Conservation (phyloP, 2,113 vertebrate species). For the Cygnus atratus region DNA sequence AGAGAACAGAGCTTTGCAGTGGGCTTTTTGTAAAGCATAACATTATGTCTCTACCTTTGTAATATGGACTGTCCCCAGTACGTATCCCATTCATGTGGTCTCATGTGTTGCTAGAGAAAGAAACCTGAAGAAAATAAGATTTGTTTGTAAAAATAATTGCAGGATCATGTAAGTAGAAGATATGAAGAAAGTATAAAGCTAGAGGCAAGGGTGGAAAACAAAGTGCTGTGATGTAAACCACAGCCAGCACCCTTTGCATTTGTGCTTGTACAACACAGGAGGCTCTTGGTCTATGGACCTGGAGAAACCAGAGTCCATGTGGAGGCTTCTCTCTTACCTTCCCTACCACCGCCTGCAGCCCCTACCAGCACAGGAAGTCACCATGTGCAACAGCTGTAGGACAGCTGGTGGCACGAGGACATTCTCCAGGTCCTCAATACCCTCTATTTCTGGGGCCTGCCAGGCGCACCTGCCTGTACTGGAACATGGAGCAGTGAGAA, state of each 20-base stretch:
- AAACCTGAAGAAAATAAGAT: neutral
- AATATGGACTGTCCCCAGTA: too few relatives aligned
- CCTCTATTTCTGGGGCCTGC: neutral
- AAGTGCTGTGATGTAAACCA: neutral
- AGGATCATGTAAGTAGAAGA: neutral
- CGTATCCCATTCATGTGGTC: accelerated
- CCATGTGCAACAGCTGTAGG: neutral
- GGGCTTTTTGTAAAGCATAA: neutral
- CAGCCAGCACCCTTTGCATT: neutral
- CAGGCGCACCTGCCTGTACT: neutral
- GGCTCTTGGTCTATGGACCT: neutral
- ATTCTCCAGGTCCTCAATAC: neutral
- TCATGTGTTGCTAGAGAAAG: neutral
- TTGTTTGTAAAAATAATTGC: neutral
- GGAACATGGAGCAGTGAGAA: neutral
- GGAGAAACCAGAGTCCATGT: neutral
- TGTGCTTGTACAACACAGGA: neutral
- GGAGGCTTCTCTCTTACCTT: neutral
- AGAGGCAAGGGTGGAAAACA: neutral
- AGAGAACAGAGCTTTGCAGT: neutral
- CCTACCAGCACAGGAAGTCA: neutral
- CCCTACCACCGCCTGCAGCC: neutral
- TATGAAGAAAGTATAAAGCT: neutral
- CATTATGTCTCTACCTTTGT: neutral
- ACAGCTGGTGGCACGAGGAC: neutral